phyloP scores from a whole-genome alignment of 2,888 invertebrate genomes.

The Spodoptera exigua region DNA sequence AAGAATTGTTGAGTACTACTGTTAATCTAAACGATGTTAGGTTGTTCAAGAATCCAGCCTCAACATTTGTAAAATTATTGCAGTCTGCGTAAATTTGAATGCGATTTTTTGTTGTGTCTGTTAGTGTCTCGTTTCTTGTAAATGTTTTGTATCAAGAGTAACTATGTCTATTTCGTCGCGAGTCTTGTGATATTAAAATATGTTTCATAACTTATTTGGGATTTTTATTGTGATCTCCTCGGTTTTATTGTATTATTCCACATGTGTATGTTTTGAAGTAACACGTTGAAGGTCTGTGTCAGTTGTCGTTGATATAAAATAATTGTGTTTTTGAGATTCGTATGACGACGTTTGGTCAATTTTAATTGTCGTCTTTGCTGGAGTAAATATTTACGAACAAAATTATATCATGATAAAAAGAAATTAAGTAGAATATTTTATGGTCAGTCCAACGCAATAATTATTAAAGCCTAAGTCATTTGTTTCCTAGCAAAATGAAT shows the following conservation, averaged over 20 bases:
- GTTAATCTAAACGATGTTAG: constrained; percentile 24
- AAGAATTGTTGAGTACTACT: constrained; percentile 22
- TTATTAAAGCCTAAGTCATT: not conserved
- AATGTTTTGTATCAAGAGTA: constrained; percentile 20
- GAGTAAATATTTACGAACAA: too few relatives aligned
- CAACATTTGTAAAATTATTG: constrained; percentile 33
- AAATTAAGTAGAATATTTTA: too few relatives aligned
- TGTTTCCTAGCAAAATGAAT: not conserved
- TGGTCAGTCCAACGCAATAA: not conserved
- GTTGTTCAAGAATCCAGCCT: constrained; percentile 17
- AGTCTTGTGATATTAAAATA: constrained; percentile 28
- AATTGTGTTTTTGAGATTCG: too few relatives aligned
- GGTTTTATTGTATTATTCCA: too few relatives aligned
- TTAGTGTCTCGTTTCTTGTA: constrained; percentile 10
- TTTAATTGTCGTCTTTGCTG: too few relatives aligned
- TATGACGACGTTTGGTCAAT: too few relatives aligned
- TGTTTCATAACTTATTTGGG: not conserved
- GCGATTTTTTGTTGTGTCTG: not conserved
- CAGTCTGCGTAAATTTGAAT: constrained; percentile 27
- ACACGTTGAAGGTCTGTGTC: too few relatives aligned
- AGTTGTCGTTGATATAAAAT: too few relatives aligned
- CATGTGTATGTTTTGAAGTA: too few relatives aligned
- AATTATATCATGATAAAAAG: too few relatives aligned
- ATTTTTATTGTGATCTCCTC: not conserved
- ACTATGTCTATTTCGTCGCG: constrained; percentile 17